These are phyloP conservation scores for Proisotoma minuta DNA, from an alignment of 2,888 invertebrate species.

Conservation along the genomic window DNA sequence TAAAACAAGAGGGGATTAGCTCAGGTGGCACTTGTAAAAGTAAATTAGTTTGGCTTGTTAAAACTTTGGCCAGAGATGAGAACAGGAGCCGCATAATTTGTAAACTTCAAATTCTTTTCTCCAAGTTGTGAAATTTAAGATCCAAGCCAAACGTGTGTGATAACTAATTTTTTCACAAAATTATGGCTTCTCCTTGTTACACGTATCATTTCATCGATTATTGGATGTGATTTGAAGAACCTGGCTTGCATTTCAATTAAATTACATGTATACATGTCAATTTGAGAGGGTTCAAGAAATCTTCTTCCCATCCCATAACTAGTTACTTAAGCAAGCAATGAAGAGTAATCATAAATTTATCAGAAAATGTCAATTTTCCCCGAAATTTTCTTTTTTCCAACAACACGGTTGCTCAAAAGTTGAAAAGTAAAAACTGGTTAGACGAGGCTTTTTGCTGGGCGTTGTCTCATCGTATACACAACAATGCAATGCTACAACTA, in stretches of 20 bases:
- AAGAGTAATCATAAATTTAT: constrained; percentile 45
- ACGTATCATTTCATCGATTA: constrained; percentile 2
- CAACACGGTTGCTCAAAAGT: constrained; percentile 22
- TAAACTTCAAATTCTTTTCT: no score
- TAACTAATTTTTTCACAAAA: neutral
- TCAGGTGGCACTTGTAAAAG: no score
- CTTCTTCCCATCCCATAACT: neutral
- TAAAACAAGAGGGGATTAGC: no score
- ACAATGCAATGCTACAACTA: constrained; percentile 15
- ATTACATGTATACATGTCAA: constrained; percentile 2
- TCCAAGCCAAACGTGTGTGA: no score
- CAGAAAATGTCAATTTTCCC: constrained; percentile 48
- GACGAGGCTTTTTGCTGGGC: constrained; percentile 36
- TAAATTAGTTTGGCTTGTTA: no score
- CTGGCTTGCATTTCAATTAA: constrained; percentile 1
- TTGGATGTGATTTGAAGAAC: neutral
- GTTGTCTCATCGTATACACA: constrained; percentile 41
- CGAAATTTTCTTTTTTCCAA: constrained; percentile 40
- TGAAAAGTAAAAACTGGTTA: constrained; percentile 43
- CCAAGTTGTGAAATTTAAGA: no score
- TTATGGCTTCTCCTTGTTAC: neutral
- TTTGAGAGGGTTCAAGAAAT: neutral
- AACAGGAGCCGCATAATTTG: neutral
- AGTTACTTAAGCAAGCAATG: neutral
- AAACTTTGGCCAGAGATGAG: no score